phyloP scores from a whole-genome alignment of 1,140 invertebrate species.

The Gonatopus flavifemur region DNA sequence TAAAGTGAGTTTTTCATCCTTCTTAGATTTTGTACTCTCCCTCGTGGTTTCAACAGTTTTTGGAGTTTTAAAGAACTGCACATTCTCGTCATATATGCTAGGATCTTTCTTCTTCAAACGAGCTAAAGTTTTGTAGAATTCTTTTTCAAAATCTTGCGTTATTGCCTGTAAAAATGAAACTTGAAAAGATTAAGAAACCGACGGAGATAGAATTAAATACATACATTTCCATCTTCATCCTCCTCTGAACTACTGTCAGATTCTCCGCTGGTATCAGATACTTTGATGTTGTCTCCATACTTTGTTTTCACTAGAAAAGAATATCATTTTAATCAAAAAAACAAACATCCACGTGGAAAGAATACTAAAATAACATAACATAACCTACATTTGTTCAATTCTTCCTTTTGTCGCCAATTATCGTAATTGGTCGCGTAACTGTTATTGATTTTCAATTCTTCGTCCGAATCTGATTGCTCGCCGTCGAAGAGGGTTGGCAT shows the following conservation, averaged over 20 bases:
- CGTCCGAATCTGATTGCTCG: conserved; percentile 54
- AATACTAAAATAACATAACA: too few relatives aligned
- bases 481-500: conserved; percentile 51
- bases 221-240: conserved; percentile 65
- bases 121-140: conserved; percentile 84
- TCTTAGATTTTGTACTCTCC: conserved; percentile 49
- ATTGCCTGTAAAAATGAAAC: conserved; percentile 31
- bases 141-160: conserved; percentile 68
- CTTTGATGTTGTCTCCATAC: conserved; percentile 62
- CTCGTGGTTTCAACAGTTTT: conserved; percentile 35
- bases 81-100: conserved; percentile 78
- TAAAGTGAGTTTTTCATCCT: conserved; percentile 67
- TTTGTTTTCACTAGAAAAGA: conserved; percentile 71
- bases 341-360: too few relatives aligned
- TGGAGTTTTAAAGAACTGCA: conserved; percentile 70
- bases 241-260: conserved; percentile 58
- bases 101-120: conserved; percentile 87
- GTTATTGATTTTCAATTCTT: conserved; percentile 70
- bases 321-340: too few relatives aligned
- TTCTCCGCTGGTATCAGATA: conserved; percentile 44
- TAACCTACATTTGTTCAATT: conserved; percentile 79
- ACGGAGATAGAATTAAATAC: not conserved
- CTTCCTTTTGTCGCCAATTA: conserved; percentile 79
- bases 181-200: not conserved
- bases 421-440: conserved; percentile 83